phyloP scores from a whole-genome alignment of 2,113 vertebrate genomes.

The Tenebrosternarchus preto region DNA sequence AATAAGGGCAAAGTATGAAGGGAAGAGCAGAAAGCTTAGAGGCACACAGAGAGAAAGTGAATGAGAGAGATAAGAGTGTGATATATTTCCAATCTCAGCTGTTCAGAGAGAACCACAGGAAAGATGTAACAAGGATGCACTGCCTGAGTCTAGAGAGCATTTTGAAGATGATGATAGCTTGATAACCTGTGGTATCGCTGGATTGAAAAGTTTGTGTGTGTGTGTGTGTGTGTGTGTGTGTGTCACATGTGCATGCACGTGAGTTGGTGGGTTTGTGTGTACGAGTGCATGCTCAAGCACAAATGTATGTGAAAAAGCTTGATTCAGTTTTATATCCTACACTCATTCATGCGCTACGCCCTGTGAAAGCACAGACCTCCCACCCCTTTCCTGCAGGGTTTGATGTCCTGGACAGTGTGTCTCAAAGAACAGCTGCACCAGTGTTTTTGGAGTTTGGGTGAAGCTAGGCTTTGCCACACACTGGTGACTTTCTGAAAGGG shows the following conservation, averaged over 20 bases:
- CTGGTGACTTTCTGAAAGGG: slow-evolving; percentile 9
- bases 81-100: slow-evolving; percentile 39
- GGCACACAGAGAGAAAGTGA: slow-evolving; percentile 17
- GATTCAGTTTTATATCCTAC: not conserved
- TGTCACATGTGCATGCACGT: no score
- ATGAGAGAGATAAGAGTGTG: slow-evolving; percentile 39
- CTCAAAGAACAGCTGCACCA: slow-evolving; percentile 38
- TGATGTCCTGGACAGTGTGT: slow-evolving; percentile 14
- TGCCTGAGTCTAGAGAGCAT: slow-evolving; percentile 26
- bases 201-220: not conserved
- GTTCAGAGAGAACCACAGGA: slow-evolving; percentile 13
- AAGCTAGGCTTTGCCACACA: slow-evolving; percentile 39
- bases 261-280: not conserved
- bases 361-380: no score
- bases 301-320: not conserved
- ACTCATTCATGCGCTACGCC: not conserved
- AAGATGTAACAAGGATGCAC: slow-evolving; percentile 18
- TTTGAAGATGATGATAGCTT: slow-evolving; percentile 34
- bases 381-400: not conserved
- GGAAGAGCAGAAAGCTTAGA: not conserved
- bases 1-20: not conserved
- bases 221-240: slow-evolving; percentile 39
- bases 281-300: not conserved
- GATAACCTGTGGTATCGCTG: slow-evolving; percentile 38
- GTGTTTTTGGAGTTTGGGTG: slow-evolving; percentile 22